Conservation (phyloP, 2,888 invertebrate genomes). For the Fragum fragum region DNA sequence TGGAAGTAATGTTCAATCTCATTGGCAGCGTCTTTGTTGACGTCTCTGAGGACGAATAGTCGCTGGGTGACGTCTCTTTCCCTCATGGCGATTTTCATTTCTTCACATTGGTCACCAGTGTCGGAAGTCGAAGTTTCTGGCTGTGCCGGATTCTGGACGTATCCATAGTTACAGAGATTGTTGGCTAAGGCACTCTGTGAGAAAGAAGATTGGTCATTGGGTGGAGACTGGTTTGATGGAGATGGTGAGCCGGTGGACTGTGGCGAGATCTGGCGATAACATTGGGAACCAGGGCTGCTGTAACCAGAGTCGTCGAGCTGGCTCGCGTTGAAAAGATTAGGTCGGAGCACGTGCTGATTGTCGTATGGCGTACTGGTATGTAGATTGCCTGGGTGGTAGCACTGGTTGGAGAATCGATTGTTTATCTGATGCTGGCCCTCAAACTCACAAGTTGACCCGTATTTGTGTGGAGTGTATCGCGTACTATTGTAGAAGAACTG, state of each 20-base stretch:
- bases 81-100: conserved; percentile 62
- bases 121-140: conserved; percentile 1
- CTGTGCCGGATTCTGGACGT: not conserved
- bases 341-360: not conserved
- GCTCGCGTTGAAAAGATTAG: not conserved
- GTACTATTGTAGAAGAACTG: not conserved
- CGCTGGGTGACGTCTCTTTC: conserved; percentile 57
- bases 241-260: not conserved
- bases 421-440: not conserved
- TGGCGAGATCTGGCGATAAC: not conserved
- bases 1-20: conserved; percentile 61
- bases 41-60: conserved; percentile 37
- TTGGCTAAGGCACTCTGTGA: not conserved
- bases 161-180: not conserved
- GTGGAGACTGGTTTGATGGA: not conserved
- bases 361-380: not conserved
- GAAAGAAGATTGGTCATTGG: not conserved
- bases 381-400: too few species aligned
- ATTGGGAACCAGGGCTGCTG: conserved; percentile 40
- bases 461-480: not conserved
- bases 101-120: conserved; percentile 33
- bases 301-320: conserved; percentile 65
- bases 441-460: not conserved
- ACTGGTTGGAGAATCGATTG: not conserved
- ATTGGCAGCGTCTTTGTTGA: conserved; percentile 38